These are phyloP conservation scores for Liasis olivaceus DNA, from an alignment of 2,797 vertebrate genomes.

Conservation along the genomic window DNA sequence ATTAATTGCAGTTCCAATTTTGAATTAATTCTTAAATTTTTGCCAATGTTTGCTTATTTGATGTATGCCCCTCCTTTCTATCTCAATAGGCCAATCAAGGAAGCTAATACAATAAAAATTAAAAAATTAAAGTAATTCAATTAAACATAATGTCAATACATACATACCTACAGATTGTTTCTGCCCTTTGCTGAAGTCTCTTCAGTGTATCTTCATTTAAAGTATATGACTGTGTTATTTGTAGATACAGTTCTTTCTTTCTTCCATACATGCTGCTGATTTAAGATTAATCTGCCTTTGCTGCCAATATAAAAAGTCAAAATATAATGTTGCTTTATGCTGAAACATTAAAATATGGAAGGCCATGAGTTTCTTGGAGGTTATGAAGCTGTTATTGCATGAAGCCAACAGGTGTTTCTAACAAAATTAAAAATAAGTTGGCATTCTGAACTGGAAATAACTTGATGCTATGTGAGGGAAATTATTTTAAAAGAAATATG, in stretches of 20 bases:
- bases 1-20: not conserved
- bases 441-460: slow-evolving; percentile 5
- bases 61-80: too few relatives aligned
- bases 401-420: not conserved
- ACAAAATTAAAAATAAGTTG: slow-evolving; percentile 42
- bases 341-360: slow-evolving; percentile 33
- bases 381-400: slow-evolving; percentile 25
- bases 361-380: not conserved
- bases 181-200: not conserved
- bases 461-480: slow-evolving; percentile 19
- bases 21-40: not conserved
- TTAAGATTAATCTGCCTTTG: slow-evolving; percentile 30
- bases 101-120: not conserved
- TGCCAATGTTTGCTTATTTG: too few relatives aligned
- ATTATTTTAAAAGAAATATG: slow-evolving; percentile 37
- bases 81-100: not conserved
- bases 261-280: slow-evolving; percentile 12
- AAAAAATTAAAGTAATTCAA: not conserved
- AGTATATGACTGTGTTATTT: slow-evolving; percentile 14
- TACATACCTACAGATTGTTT: not conserved
- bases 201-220: not conserved
- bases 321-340: slow-evolving; percentile 19
- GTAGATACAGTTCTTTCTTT: not conserved
- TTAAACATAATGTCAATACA: not conserved
- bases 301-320: slow-evolving; percentile 26